phyloP scores from a whole-genome alignment of 92 coral and sea anemone genomes.

The Epizoanthus scotinus region DNA sequence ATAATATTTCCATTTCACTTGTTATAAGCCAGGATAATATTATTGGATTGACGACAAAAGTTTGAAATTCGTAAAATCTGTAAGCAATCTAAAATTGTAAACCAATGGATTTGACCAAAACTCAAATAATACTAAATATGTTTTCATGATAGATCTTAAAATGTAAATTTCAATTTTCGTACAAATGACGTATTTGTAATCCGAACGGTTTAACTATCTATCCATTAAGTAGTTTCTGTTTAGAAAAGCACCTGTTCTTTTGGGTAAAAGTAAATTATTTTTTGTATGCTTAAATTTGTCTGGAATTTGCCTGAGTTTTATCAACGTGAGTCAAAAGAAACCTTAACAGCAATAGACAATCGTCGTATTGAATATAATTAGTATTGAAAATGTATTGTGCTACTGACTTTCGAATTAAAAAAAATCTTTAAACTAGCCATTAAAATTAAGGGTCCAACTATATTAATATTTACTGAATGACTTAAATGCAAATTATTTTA shows the following conservation, averaged over 20 bases:
- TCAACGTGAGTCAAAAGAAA: too few species aligned
- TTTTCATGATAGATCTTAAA: neutral
- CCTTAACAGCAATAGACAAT: too few species aligned
- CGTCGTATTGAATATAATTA: neutral
- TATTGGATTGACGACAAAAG: neutral
- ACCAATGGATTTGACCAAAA: neutral
- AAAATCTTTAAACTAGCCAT: neutral
- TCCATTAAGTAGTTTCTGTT: neutral
- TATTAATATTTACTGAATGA: neutral
- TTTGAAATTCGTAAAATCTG: neutral
- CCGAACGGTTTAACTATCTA: neutral
- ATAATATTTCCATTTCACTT: neutral
- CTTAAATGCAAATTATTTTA: conserved; percentile 33
- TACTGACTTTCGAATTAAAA: neutral
- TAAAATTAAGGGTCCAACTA: neutral
- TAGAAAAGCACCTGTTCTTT: conserved; percentile 21
- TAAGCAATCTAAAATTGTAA: neutral
- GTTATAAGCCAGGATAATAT: neutral
- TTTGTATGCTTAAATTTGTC: too few species aligned
- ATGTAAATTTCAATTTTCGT: conserved; percentile 6
- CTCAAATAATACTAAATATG: neutral
- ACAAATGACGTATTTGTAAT: conserved; percentile 6
- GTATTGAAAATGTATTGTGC: neutral
- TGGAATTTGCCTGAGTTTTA: too few species aligned
- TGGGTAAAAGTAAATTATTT: neutral